These are phyloP conservation scores for Encarsia formosa DNA, from an alignment of 2,888 invertebrate genomes.

Conservation along the genomic window DNA sequence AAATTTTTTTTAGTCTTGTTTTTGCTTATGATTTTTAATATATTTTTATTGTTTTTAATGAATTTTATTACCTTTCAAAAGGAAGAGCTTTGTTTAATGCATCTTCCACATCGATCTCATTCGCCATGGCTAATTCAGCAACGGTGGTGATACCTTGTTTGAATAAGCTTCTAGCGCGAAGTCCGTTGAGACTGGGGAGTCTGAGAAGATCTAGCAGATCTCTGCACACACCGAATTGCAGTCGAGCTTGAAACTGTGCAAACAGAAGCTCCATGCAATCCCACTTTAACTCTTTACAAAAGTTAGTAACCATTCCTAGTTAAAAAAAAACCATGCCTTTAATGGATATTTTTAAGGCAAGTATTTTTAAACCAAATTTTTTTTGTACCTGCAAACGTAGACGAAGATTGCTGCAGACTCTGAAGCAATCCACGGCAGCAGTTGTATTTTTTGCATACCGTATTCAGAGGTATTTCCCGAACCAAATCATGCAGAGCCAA, in stretches of 20 bases:
- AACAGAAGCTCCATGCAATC: slow-evolving; percentile 82
- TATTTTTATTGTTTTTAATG: too few species aligned
- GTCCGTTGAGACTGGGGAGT: slow-evolving; percentile 76
- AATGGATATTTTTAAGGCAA: not conserved
- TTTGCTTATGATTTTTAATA: too few species aligned
- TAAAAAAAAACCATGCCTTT: not conserved
- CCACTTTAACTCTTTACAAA: slow-evolving; percentile 92
- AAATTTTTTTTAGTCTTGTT: too few species aligned
- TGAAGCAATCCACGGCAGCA: slow-evolving; percentile 89
- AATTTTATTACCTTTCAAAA: slow-evolving; percentile 65
- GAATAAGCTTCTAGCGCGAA: slow-evolving; percentile 78
- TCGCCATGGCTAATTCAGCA: slow-evolving; percentile 72
- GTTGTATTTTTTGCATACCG: slow-evolving; percentile 79
- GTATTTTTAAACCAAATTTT: not conserved
- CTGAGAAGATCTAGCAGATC: slow-evolving; percentile 90
- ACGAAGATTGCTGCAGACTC: slow-evolving; percentile 88
- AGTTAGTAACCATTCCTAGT: slow-evolving; percentile 92
- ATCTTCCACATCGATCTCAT: slow-evolving; percentile 67
- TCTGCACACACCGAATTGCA: slow-evolving; percentile 89
- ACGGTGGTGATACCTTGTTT: slow-evolving; percentile 76
- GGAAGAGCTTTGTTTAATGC: slow-evolving; percentile 74
- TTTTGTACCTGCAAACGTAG: slow-evolving; percentile 83
- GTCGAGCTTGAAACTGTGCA: slow-evolving; percentile 87
- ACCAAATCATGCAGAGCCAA: slow-evolving; percentile 90
- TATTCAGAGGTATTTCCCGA: slow-evolving; percentile 77